Percentiles rank a stretch among this genome's conserved stretches.
phyloP scores from a whole-genome alignment of 2,113 vertebrate genomes.

The Melanerpes aurifrons region DNA sequence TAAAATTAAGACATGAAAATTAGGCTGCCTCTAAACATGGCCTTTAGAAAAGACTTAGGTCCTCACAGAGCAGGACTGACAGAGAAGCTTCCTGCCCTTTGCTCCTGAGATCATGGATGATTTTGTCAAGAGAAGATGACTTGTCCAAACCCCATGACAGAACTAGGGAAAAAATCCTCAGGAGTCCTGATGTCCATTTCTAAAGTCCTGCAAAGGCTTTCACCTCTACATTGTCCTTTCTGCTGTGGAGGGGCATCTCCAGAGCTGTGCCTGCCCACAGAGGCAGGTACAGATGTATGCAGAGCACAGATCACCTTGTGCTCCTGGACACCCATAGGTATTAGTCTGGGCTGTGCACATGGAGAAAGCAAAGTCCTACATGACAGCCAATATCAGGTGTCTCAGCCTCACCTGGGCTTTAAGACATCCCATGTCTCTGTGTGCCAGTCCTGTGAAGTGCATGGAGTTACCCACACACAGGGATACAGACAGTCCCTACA shows the following conservation, averaged over 20 bases:
- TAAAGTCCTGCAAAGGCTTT: not conserved
- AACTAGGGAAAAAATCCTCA: not conserved
- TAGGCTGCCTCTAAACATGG: conserved; percentile 7
- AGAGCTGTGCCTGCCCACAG: not conserved
- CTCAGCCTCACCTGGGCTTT: not conserved
- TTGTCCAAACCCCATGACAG: not conserved
- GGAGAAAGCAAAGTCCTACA: not conserved
- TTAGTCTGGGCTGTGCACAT: not conserved
- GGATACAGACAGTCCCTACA: not conserved
- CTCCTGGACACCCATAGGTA: not conserved
- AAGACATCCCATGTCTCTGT: not conserved
- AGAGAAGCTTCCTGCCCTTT: not conserved
- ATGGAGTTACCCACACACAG: fast-evolving
- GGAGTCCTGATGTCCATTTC: not conserved
- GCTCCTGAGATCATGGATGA: not conserved
- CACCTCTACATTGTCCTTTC: not conserved
- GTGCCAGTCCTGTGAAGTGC: not conserved
- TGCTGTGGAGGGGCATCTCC: not conserved
- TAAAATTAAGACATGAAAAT: conserved; percentile 69
- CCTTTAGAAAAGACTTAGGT: conserved; percentile 6
- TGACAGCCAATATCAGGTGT: not conserved
- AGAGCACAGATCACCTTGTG: not conserved
- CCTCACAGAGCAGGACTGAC: not conserved
- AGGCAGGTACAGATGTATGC: not conserved
- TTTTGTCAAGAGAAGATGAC: not conserved